Conservation (phyloP, 2,797 vertebrate genomes). For the Bufotes viridis region DNA sequence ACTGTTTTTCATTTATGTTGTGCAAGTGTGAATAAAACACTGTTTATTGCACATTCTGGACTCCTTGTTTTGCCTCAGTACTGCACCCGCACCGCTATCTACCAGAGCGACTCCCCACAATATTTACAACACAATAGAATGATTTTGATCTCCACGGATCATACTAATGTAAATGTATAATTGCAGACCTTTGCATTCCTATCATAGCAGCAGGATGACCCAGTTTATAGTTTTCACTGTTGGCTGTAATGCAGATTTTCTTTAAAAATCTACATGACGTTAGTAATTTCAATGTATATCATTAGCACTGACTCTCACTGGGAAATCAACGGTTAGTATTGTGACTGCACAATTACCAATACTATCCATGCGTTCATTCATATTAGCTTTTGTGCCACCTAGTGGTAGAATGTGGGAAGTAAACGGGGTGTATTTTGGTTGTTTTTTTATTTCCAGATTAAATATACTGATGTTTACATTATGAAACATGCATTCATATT, state of each 20-base stretch:
- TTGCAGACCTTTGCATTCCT: background rate
- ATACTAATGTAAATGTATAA: background rate
- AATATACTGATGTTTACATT: too few relatives aligned
- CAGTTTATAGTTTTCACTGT: background rate
- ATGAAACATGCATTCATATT: too few relatives aligned
- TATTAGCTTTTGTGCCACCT: conserved; percentile 17
- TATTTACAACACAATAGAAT: background rate
- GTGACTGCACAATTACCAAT: background rate
- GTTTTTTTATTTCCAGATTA: too few relatives aligned
- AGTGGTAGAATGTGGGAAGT: conserved; percentile 9
- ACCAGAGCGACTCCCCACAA: too few relatives aligned
- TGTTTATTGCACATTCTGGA: too few relatives aligned
- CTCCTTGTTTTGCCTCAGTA: too few relatives aligned
- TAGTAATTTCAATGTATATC: background rate
- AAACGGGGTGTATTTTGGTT: background rate
- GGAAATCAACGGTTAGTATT: background rate
- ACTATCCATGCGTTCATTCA: background rate
- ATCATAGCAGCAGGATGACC: background rate
- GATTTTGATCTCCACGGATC: background rate
- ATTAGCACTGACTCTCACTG: background rate
- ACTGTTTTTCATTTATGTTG: too few relatives aligned
- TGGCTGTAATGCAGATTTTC: background rate
- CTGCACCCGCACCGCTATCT: too few relatives aligned
- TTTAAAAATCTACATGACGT: background rate
- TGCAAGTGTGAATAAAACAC: too few relatives aligned